A percentile compares a stretch with the other conserved stretches of the same genome.
phyloP scores from a whole-genome alignment of 2,888 invertebrate species.

The Xestia c-nigrum region DNA sequence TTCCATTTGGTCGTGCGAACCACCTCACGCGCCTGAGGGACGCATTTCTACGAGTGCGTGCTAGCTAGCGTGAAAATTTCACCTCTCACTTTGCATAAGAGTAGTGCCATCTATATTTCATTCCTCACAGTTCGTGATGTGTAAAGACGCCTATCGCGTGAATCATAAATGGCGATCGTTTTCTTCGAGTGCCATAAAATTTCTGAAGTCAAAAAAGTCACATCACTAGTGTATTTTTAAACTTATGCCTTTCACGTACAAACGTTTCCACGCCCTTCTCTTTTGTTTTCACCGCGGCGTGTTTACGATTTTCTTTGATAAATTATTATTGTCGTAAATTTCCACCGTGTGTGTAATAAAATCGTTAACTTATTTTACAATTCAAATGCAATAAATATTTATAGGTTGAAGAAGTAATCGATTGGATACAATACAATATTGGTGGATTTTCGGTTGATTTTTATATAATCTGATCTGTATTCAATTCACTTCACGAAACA shows the following conservation, averaged over 20 bases:
- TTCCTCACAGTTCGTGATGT: conserved; percentile 80
- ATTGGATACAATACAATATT: conserved; percentile 50
- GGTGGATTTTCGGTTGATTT: conserved; percentile 69
- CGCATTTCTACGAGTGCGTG: conserved; percentile 82
- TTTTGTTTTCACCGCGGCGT: conserved; percentile 65
- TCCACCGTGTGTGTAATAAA: conserved; percentile 67
- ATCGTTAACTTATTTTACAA: conserved; percentile 68
- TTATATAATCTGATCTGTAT: conserved; percentile 75
- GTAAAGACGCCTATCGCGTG: conserved; percentile 84
- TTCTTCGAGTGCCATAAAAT: conserved; percentile 80
- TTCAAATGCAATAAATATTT: conserved; percentile 65
- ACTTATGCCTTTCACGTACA: conserved; percentile 68
- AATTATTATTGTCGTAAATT: conserved; percentile 72
- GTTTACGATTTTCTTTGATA: conserved; percentile 69
- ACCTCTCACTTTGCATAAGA: conserved; percentile 85
- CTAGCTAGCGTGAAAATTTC: conserved; percentile 82
- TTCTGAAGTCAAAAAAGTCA: conserved; percentile 74
- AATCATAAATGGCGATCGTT: conserved; percentile 87
- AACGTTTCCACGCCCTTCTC: conserved; percentile 67
- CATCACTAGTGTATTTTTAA: conserved; percentile 71
- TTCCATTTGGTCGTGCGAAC: conserved; percentile 82
- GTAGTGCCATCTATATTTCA: conserved; percentile 86
- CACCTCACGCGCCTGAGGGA: conserved; percentile 79
- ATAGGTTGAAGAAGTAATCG: conserved; percentile 60
- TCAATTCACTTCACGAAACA: conserved; percentile 82